These are phyloP conservation scores for Troides oblongomaculatus DNA, from an alignment of 2,888 invertebrate species.

Conservation along the genomic window DNA sequence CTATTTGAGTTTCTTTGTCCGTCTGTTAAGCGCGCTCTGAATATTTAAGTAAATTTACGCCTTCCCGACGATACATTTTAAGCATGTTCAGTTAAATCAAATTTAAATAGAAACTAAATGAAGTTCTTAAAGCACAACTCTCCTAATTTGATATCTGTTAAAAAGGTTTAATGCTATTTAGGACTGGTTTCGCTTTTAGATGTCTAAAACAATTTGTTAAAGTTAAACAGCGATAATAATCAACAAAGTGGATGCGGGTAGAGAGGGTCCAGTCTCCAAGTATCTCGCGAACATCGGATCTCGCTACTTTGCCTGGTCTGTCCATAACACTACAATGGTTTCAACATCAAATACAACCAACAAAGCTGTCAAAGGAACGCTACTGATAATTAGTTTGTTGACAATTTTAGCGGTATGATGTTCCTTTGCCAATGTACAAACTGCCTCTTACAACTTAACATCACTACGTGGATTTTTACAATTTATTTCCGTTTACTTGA, in stretches of 20 bases:
- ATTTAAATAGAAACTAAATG: slow-evolving; percentile 35
- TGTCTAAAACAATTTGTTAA: slow-evolving; percentile 55
- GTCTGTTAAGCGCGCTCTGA: slow-evolving; percentile 45
- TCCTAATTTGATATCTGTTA: slow-evolving; percentile 48
- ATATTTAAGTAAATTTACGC: slow-evolving; percentile 37
- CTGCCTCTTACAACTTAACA: slow-evolving; percentile 33
- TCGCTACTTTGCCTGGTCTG: slow-evolving; percentile 61
- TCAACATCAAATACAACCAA: slow-evolving; percentile 39
- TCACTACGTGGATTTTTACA: no score
- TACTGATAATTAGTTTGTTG: slow-evolving; percentile 10
- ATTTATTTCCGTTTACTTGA: no score
- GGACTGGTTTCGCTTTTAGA: slow-evolving; percentile 62
- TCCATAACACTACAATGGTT: slow-evolving; percentile 50
- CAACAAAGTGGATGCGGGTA: slow-evolving; percentile 71
- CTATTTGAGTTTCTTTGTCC: slow-evolving; percentile 41
- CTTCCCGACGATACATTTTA: slow-evolving; percentile 46
- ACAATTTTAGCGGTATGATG: slow-evolving; percentile 13
- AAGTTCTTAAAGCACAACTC: slow-evolving; percentile 54
- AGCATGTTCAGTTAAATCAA: slow-evolving; percentile 51
- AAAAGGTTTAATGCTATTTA: slow-evolving; percentile 49
- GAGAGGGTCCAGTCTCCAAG: slow-evolving; percentile 73
- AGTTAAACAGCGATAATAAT: slow-evolving; percentile 58
- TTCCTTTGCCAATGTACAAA: slow-evolving; percentile 39
- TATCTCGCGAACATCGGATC: slow-evolving; percentile 64
- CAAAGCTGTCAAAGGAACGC: slow-evolving; percentile 53